A percentile compares a stretch with the other conserved stretches of the same genome.
These are phyloP conservation scores for Leistus spinibarbis DNA, from an alignment of 2,888 invertebrate species.

Conservation along the genomic window DNA sequence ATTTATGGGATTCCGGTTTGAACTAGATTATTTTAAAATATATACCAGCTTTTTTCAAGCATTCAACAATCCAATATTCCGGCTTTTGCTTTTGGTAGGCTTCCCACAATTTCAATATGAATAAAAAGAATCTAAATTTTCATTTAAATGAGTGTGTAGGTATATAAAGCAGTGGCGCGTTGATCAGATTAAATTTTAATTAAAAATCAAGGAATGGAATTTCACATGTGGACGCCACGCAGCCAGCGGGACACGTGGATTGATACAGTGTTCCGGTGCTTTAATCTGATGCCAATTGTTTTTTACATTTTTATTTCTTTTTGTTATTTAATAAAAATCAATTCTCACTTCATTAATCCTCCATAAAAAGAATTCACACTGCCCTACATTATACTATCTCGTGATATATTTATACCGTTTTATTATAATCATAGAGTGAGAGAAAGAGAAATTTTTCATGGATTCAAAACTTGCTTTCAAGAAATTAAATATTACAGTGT, in stretches of 20 bases:
- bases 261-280: not conserved
- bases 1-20: too few relatives aligned
- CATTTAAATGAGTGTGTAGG: not conserved
- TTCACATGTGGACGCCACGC: constrained; percentile 17
- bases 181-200: constrained; percentile 37
- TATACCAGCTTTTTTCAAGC: too few relatives aligned
- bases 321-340: not conserved
- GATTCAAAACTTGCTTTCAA: too few relatives aligned
- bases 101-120: not conserved
- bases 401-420: too few relatives aligned
- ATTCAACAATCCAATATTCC: not conserved
- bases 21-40: too few relatives aligned
- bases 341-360: not conserved
- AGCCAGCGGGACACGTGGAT: not conserved
- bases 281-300: not conserved
- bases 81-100: not conserved
- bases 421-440: too few relatives aligned
- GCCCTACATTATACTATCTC: too few relatives aligned
- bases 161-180: not conserved
- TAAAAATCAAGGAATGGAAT: constrained; percentile 34
- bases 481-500: too few relatives aligned
- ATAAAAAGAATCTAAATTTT: not conserved
- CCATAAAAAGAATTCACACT: not conserved
- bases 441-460: too few relatives aligned
- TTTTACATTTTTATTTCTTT: not conserved